Base-by-base conservation (phyloP, 2,797 vertebrate genomes). In the Platalea minor region DNA sequence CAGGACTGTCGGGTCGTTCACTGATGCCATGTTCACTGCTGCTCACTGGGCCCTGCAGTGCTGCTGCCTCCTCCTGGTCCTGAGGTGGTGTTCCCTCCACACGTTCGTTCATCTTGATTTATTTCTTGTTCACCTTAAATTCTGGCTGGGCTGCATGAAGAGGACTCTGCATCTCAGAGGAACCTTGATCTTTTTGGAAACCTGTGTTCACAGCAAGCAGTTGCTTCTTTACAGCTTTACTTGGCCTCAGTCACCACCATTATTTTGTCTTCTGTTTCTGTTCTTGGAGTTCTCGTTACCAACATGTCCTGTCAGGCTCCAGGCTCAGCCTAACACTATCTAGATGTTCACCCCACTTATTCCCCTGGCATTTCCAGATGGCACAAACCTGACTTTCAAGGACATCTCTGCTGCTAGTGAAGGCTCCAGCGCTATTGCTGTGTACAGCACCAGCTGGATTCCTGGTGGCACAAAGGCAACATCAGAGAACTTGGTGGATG, bases 401-500 rank as follows among this genome's bases (percentile, higher is more conserved):
- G 84, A 67, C 26, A 33, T 72, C 13, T 77, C 91, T 48, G 75
- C 89, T 53, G 10, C 39, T 29, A 56, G 25, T 19, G 50, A 82
- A 37, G 78, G 75, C 35, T 64, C 35, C 26, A 48, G 94, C 0
- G 98, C 98, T 2, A 94, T 99, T 69, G 98, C 98, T 5, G 39
- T 99, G 53, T 99, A 98, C 97, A 94, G 95, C 15, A 98, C 98
- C 60, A 97, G 26, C 13, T 86, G 86, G 82, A 98, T 98, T 93
- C 97, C 97, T 3, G 89, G 90, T 53, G 97, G 97, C n/a, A 85
- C 96, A 51, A 61, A 89, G 6, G 94, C 98, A 70, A 97, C 96
- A 56, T 96, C 91, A 50, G 92, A 97, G n/a, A 95, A 98, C 94
- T 97, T 98, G 41, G 93, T 99, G 39, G 98, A 98, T 48, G 98